A percentile compares a stretch with the other conserved stretches of the same genome.
phyloP scores from a whole-genome alignment of 2,113 vertebrate species.

The Scalopus aquaticus region DNA sequence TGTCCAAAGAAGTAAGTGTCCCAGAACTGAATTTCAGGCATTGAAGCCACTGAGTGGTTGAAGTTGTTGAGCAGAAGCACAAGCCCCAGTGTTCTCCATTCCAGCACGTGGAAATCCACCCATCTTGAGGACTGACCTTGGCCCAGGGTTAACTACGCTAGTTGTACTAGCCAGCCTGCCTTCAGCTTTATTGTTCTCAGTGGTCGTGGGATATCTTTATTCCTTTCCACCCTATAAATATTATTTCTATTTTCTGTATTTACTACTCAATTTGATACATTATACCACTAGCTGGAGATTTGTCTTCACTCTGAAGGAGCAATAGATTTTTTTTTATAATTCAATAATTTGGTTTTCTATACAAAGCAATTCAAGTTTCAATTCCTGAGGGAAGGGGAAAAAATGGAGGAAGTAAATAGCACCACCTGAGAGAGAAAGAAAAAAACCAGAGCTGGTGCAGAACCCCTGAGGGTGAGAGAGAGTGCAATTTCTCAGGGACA shows the following conservation, averaged over 20 bases:
- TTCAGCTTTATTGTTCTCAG: not conserved
- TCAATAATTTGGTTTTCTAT: conserved; percentile 69
- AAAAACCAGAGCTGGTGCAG: not conserved
- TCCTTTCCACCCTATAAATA: conserved; percentile 31
- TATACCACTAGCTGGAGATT: conserved; percentile 51
- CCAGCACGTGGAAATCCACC: fast-evolving
- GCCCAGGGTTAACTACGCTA: fast-evolving
- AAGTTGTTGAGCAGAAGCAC: not conserved
- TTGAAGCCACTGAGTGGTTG: not conserved
- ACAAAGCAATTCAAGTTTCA: conserved; percentile 57
- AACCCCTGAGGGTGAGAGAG: not conserved
- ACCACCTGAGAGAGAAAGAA: not conserved
- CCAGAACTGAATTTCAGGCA: not conserved
- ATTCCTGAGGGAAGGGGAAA: conserved; percentile 36
- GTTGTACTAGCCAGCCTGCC: too few relatives aligned
- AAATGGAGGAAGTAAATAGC: conserved; percentile 12
- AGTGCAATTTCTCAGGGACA: not conserved
- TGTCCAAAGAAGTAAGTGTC: not conserved
- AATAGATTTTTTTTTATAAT: conserved; percentile 62
- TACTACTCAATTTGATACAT: conserved; percentile 65
- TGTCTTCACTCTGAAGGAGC: conserved; percentile 71
- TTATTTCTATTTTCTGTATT: conserved; percentile 63
- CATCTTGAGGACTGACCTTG: fast-evolving
- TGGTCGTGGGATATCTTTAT: not conserved
- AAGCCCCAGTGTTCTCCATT: not conserved